Evolutionary conservation across 2,113 vertebrate genomes (phyloP).

Genomic region (Alaudala cheleensis): DNA sequence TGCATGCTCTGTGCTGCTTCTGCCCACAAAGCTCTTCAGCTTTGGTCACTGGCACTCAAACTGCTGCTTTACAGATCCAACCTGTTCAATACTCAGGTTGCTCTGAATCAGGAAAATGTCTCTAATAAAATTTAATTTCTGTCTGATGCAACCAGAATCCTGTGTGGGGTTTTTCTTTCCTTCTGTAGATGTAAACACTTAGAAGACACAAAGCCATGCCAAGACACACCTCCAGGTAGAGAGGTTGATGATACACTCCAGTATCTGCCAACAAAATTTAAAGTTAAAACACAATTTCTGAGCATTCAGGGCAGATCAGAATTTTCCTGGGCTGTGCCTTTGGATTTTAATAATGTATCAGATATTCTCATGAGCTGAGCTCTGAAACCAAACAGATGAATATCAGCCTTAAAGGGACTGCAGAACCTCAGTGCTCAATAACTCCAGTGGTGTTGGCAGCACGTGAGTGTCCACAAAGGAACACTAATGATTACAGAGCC

Average conservation of each 20-base stretch:
- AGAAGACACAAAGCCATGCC: neutral
- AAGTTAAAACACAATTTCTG: neutral
- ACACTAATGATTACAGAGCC: neutral
- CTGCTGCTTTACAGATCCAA: neutral
- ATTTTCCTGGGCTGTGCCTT: neutral
- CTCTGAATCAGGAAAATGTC: neutral
- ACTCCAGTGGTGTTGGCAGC: neutral
- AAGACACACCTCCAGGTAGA: neutral
- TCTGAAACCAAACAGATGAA: neutral
- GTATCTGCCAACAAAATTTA: neutral
- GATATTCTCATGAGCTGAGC: neutral
- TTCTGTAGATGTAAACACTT: neutral
- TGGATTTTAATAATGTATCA: neutral
- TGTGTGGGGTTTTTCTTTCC: neutral
- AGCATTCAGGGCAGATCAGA: neutral
- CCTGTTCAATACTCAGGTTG: neutral
- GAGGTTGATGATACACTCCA: neutral
- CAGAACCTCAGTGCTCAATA: neutral
- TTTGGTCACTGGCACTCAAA: neutral
- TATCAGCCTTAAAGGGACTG: neutral
- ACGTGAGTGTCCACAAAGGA: neutral
- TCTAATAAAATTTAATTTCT: slow-evolving; percentile 59
- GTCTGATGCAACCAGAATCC: slow-evolving; percentile 38
- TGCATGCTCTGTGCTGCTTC: neutral
- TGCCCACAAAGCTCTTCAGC: neutral